A percentile compares a stretch with the other conserved stretches of the same genome.
Evolutionary conservation across 2,888 invertebrate genomes (phyloP).

Genomic region (Therioaphis trifolii): DNA sequence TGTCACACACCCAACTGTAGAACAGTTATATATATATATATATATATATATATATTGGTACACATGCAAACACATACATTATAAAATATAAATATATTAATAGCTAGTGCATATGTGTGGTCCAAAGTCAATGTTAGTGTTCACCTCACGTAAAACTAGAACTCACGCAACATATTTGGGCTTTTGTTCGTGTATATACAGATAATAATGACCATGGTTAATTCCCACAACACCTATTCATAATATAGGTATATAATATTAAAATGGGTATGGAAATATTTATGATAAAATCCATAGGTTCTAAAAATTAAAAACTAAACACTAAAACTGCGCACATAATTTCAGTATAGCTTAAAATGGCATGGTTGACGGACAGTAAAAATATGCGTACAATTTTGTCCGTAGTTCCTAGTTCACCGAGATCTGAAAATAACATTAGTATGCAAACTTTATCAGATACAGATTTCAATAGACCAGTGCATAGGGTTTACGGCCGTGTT

Average conservation of each 20-base stretch:
- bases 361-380: background rate
- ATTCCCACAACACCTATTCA: slow-evolving; percentile 39
- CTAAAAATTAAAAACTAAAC: too few species aligned
- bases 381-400: slow-evolving; percentile 30
- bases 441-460: background rate
- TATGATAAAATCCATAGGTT: background rate
- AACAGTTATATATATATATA: background rate
- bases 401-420: slow-evolving; percentile 1
- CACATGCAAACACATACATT: background rate
- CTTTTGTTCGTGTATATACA: slow-evolving; percentile 16
- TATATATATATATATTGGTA: background rate
- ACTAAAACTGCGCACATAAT: background rate
- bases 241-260: too few species aligned
- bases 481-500: slow-evolving; percentile 19
- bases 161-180: slow-evolving; percentile 33
- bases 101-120: slow-evolving; percentile 35
- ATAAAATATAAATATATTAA: background rate
- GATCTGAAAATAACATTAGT: background rate
- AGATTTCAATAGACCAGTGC: background rate
- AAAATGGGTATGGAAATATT: slow-evolving; percentile 3
- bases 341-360: background rate
- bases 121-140: slow-evolving; percentile 45
- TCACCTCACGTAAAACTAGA: background rate
- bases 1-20: background rate
- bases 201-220: slow-evolving; percentile 49